Evolutionary conservation across 2,888 invertebrate genomes (phyloP), one percentile per base, ranked within the genome.

Genomic region (Trimorus sp.): DNA sequence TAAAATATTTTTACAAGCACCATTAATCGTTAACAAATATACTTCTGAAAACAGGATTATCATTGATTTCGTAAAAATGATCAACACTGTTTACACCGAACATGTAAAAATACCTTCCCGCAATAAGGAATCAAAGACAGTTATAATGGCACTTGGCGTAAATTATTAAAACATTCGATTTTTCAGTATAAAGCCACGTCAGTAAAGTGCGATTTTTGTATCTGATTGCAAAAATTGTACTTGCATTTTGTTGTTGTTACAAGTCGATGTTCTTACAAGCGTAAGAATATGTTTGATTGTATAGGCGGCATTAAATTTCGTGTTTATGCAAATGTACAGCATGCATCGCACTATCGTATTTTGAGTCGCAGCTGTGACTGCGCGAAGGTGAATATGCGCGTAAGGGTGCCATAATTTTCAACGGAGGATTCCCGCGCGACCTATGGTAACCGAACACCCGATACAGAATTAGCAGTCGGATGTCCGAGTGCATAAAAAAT

Each of bases 341-440:
- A 75, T 79, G 76, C 84, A 84, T 81, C 70, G 84, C 86, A 86
- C 86, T 87, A 87, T 88, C 87, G 88, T 88, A 89, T 89, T 88
- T 89, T 87, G 86, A 87, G 86, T 86, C 89, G 86, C 88, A 87
- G 88, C 88, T 89, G 89, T 86, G 84, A 88, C 87, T 81, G 85
- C 86, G 83, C 82, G 60, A 75, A 75, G 65, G 75, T 66, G 76
- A 80, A 75, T 71, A 70, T 62, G 79, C 69, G 83, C 85, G 83
- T 86, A 86, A 86, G 85, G 85, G 85, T 83, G 85, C 87, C 86
- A 86, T 87, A 86, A 86, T 86, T 88, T 86, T 79, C 54, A 70
- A 9, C 68, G 63, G 37, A 70, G 76, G 76, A 77, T 77, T 56
- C 70, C 59, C 48, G 71, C 68, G 69, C 74, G 82, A 71, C 78